Evolutionary conservation across 2,888 invertebrate genomes (phyloP).

Genomic region (Acanthosepion lycidas): DNA sequence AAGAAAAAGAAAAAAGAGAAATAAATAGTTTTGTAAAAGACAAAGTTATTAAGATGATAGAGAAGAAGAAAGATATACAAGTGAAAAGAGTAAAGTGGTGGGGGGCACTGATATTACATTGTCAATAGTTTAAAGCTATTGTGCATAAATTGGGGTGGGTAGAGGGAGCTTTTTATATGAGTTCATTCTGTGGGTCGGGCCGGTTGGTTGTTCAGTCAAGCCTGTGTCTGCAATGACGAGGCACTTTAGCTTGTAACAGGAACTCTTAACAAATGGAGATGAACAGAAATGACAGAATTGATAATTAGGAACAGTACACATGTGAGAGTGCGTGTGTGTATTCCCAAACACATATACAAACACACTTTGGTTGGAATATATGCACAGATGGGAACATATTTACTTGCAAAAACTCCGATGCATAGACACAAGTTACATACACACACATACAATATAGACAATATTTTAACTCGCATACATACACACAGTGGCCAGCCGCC

Average conservation of each 20-base stretch:
- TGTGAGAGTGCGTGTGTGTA: neutral
- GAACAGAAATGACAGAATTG: constrained; percentile 33
- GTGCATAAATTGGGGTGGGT: neutral
- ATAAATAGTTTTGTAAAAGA: neutral
- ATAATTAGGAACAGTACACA: neutral
- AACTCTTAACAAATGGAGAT: constrained; percentile 33
- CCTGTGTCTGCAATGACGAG: neutral
- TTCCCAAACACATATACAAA: neutral
- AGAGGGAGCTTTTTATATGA: neutral
- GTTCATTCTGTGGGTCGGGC: neutral
- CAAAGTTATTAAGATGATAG: neutral
- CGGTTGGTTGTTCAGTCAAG: neutral
- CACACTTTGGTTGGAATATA: neutral
- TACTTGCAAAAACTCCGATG: neutral
- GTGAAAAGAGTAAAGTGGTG: neutral
- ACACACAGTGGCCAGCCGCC: neutral
- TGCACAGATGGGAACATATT: neutral
- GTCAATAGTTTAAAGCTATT: constrained; percentile 6
- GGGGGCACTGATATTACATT: neutral
- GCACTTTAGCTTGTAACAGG: neutral
- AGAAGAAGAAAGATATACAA: neutral
- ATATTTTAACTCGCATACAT: neutral
- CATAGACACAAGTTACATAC: constrained; percentile 15
- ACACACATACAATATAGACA: constrained; percentile 15
- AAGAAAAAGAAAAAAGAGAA: neutral